These are phyloP conservation scores for Sceliomorpha sp. DNA, from an alignment of 2,888 invertebrate genomes.

Conservation along the genomic window DNA sequence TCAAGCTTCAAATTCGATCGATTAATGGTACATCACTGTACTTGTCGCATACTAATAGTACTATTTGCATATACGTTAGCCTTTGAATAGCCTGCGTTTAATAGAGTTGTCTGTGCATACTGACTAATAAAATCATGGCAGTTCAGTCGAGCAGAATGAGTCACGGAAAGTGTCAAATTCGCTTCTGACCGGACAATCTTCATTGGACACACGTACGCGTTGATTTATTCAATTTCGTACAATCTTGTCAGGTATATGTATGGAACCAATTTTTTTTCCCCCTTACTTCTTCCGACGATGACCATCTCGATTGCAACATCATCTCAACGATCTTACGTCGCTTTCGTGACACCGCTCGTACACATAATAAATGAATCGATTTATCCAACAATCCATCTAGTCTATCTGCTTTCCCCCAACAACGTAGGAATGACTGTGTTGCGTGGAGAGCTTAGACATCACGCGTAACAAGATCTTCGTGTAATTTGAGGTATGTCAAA, in stretches of 20 bases:
- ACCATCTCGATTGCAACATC: constrained; percentile 21
- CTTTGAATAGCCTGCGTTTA: constrained; percentile 24
- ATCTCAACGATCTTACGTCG: constrained; percentile 15
- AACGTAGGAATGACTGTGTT: constrained; percentile 10
- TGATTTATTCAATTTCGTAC: constrained; percentile 29
- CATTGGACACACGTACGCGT: constrained; percentile 18
- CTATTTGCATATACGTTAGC: constrained; percentile 21
- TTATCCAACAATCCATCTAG: constrained; percentile 27
- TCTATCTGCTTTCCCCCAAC: constrained; percentile 28
- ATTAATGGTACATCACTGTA: constrained; percentile 9
- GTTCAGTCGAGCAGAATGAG: constrained; percentile 10
- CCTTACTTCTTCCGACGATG: constrained; percentile 1
- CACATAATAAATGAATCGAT: constrained; percentile 45
- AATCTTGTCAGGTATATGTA: constrained; percentile 29
- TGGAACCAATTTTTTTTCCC: constrained; percentile 15
- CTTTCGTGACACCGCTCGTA: constrained; percentile 11
- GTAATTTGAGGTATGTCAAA: not conserved
- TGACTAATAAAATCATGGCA: constrained; percentile 29
- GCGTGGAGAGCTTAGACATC: constrained; percentile 1
- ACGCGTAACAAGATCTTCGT: constrained; percentile 8
- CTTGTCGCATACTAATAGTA: constrained; percentile 12
- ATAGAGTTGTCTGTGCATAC: constrained; percentile 29
- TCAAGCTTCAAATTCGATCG: constrained; percentile 4
- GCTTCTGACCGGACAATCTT: constrained; percentile 21
- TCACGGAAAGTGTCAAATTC: constrained; percentile 25